Base-by-base conservation (phyloP, 2,797 vertebrate genomes). In the Schizopygopsis malacanthus region DNA sequence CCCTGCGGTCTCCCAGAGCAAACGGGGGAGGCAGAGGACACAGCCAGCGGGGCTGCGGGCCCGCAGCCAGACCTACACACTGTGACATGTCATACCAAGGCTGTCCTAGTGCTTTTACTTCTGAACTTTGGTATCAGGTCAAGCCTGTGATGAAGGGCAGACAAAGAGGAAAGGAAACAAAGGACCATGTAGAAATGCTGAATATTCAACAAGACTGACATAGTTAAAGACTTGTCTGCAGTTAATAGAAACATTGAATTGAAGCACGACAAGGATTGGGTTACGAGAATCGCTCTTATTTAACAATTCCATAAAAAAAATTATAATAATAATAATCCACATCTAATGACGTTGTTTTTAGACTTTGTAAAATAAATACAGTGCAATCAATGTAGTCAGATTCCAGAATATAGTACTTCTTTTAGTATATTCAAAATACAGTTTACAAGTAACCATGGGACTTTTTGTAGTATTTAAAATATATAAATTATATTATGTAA, bases 1-100 rank as follows among this genome's bases (percentile, higher is more conserved):
- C 94, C 94, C 94, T 93, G 94, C 93, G 94, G 93, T 92, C 92
- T 93, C 83, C 86, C 92, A 92, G 91, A 94, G 93, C 91, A 93
- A 94, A 94, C 89, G 93, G 92, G 93, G 93, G 87, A 93, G 94
- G 85, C 89, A 95, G 94, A 94, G 93, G 94, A 95, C 94, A 96
- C 91, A 91, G 95, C 95, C 94, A 94, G 93, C 91, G 94, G 94
- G 61, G 93, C 93, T 79, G 41, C 92, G 41, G 1, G 91, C 94
- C 92, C 91, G 90, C 3, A 91, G 90, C 93, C 86, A 92, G 94
- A 94, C 92, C 92, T 92, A 91, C 91, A 93, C 91, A 94, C 93
- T 94, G 93, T 94, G 94, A 94, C 93, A 94, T 94, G 93, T 94
- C 92, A 94, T 93, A 92, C 93, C 93, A 94, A 91, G 91, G 91